Conservation (phyloP, 2,888 invertebrate genomes). For the Drosophila niveifrons region DNA sequence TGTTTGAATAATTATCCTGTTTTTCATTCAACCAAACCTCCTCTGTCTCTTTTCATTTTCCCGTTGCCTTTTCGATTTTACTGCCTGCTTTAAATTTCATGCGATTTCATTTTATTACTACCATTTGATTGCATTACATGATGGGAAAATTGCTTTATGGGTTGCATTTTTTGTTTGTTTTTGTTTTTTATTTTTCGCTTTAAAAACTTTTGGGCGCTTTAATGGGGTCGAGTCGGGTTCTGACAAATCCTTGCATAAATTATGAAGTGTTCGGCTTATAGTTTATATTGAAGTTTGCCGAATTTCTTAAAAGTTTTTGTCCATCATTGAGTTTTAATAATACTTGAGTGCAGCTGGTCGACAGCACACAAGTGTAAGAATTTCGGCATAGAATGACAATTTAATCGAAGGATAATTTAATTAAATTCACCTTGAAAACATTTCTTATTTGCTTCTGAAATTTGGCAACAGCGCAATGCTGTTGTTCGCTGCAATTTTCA, state of each 20-base stretch:
- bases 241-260: conserved; percentile 46
- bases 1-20: conserved; percentile 75
- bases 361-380: neutral
- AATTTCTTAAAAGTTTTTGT: conserved; percentile 14
- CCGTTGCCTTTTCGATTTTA: neutral
- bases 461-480: conserved; percentile 39
- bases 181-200: conserved; percentile 22
- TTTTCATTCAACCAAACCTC: conserved; percentile 32
- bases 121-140: conserved; percentile 33
- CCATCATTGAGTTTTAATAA: neutral
- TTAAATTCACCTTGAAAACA: neutral
- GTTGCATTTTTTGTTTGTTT: conserved; percentile 28
- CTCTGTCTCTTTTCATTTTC: conserved; percentile 5
- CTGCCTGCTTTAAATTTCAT: conserved; percentile 20
- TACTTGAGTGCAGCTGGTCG: neutral
- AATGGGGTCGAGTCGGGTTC: conserved; percentile 14
- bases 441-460: conserved; percentile 37
- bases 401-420: neutral
- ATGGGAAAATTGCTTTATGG: conserved; percentile 35
- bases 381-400: neutral
- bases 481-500: conserved; percentile 43
- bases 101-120: conserved; percentile 28
- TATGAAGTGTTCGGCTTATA: conserved; percentile 25
- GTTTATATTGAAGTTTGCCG: conserved; percentile 17
- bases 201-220: conserved; percentile 5